Base-by-base conservation (phyloP, 2,888 invertebrate genomes). In the Girardia tigrina region DNA sequence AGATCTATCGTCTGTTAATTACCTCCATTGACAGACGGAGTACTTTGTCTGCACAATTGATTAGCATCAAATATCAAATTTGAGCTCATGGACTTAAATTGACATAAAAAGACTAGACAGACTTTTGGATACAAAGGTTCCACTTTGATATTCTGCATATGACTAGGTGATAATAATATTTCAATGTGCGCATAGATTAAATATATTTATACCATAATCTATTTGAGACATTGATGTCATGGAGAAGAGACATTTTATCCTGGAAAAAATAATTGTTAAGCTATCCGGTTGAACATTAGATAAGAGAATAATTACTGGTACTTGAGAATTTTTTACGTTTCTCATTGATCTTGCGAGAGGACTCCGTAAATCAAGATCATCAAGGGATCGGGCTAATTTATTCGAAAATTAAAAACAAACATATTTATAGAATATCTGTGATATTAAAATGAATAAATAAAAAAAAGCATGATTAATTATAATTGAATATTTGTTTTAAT, bases 101-200 rank as follows among this genome's bases (percentile, higher is more conserved):
- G n/a, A n/a, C n/a, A 56, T n/a, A 56, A n/a, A 23, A 56, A 56
- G 23, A 20, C 56, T 16, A 56, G 56, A n/a, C 56, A 56, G 23
- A 56, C 56, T 56, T 56, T 56, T n/a, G 56, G 56, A 56, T 56
- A 56, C 20, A 56, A 23, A 2, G 56, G 56, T 56, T 56, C 56
- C 20, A 56, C n/a, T 23, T n/a, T n/a, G n/a, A n/a, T n/a, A n/a
- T n/a, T n/a, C n/a, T n/a, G n/a, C n/a, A n/a, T n/a, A n/a, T n/a
- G n/a, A n/a, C n/a, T n/a, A n/a, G n/a, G n/a, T n/a, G n/a, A n/a
- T n/a, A n/a, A n/a, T n/a, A n/a, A n/a, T n/a, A n/a, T n/a, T n/a
- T n/a, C n/a, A n/a, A n/a, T n/a, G n/a, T n/a, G n/a, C n/a, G n/a
- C n/a, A n/a, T n/a, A n/a, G n/a, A n/a, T n/a, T n/a, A n/a, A n/a